Base-by-base conservation (phyloP, 1,140 invertebrate genomes). In the Heliconius himera region DNA sequence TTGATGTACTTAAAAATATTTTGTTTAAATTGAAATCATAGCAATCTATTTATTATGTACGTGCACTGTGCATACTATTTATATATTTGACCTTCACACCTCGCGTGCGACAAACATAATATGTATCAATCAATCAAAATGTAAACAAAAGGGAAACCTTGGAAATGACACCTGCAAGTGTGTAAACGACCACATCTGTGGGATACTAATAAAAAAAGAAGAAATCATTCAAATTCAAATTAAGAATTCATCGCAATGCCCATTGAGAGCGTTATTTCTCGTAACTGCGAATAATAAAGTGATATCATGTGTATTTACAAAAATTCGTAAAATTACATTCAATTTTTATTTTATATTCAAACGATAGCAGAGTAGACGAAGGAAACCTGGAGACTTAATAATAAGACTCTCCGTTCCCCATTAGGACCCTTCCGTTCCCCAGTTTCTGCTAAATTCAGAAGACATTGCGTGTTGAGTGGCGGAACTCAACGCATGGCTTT, bases 101-200 rank as follows among this genome's bases (percentile, higher is more conserved):
- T 83, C 84, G 82, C 83, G 76, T 84, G 84, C 51, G 49, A 80
- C 75, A 83, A 85, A 86, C 89, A 87, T 90, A 83, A 91, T 88
- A 90, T 89, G 85, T 90, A 90, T 91, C 88, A 89, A 89, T 88
- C 88, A 86, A 90, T 91, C 87, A 89, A 86, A 87, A 83, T 82
- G 83, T 83, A 89, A 89, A 90, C 85, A 88, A 89, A 88, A 89
- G 82, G 79, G 79, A 81, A 86, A 88, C 83, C 89, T 89, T 91
- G 88, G 84, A 79, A 86, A 73, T 74, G 79, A 74, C 89, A 90
- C 85, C 88, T 91, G 90, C 86, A 75, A 85, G 82, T 83, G 77
- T 84, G 81, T 84, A 87, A 88, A 82, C 84, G 84, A 81, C 84
- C 85, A 84, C 87, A 88, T 89, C 85, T 83, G 83, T 87, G 81